Conservation (phyloP, 2,797 vertebrate species). For the Discoglossus pictus region DNA sequence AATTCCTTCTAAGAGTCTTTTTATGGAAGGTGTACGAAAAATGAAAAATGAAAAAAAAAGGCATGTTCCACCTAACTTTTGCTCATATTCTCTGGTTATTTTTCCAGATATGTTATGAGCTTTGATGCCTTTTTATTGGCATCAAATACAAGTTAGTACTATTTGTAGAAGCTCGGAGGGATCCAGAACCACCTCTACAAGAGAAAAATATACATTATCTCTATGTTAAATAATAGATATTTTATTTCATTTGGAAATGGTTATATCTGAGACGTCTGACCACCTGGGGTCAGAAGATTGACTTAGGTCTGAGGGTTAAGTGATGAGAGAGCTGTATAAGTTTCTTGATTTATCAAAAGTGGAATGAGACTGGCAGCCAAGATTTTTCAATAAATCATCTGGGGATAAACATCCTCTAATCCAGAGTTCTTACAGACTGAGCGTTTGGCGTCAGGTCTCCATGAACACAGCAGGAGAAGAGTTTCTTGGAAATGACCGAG, state of each 20-base stretch:
- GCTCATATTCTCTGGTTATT: neutral
- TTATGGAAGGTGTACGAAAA: neutral
- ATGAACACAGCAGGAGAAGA: conserved; percentile 2
- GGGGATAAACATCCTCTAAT: conserved; percentile 12
- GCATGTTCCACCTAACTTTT: conserved; percentile 23
- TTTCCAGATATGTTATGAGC: conserved; percentile 15
- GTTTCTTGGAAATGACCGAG: conserved; percentile 7
- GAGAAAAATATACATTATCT: neutral
- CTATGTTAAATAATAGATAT: conserved; percentile 3
- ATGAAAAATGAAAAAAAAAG: conserved; percentile 14
- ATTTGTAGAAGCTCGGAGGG: neutral
- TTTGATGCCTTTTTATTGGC: conserved; percentile 10
- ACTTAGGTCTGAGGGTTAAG: neutral
- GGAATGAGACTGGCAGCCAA: conserved; percentile 5
- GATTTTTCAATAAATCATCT: conserved; percentile 1
- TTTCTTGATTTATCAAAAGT: neutral
- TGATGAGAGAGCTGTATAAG: neutral
- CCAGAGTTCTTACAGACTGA: conserved; percentile 9
- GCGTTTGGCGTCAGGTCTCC: conserved; percentile 9
- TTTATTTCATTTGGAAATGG: neutral
- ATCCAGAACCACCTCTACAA: neutral
- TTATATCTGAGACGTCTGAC: neutral
- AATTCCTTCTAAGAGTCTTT: neutral
- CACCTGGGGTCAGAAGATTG: neutral
- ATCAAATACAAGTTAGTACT: conserved; percentile 2